Evolutionary conservation across 2,888 invertebrate species (phyloP).

Genomic region (Spilosoma lubricipeda): DNA sequence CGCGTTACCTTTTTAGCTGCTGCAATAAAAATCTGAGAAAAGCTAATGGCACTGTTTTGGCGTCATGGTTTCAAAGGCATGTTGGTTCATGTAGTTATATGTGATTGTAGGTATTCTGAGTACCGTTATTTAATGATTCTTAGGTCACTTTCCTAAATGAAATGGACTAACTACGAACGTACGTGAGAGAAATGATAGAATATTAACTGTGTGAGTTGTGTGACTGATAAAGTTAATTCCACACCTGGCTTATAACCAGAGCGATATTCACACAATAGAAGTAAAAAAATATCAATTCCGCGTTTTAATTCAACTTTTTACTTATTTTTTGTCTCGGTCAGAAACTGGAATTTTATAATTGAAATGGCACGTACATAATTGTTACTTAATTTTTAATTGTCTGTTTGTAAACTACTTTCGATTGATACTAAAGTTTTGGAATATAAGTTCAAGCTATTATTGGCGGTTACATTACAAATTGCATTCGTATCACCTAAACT

Average conservation of each 20-base stretch:
- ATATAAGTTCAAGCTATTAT: background rate
- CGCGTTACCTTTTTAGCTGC: no score
- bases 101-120: background rate
- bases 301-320: background rate
- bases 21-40: no score
- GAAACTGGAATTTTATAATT: background rate
- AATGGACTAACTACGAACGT: no score
- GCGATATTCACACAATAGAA: background rate
- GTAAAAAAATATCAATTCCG: background rate
- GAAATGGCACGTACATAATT: background rate
- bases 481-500: background rate
- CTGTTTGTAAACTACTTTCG: background rate
- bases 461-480: background rate
- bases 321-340: background rate
- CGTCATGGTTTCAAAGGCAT: background rate
- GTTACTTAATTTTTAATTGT: background rate
- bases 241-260: background rate
- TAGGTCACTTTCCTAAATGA: background rate
- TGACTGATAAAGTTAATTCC: background rate
- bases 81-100: background rate
- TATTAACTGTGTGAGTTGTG: background rate
- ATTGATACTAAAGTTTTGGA: background rate
- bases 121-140: background rate
- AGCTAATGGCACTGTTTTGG: background rate
- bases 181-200: no score